Percentiles rank a stretch among this genome's conserved stretches.
Conservation (phyloP, 2,797 vertebrate species). For the Neosalanx taihuensis region DNA sequence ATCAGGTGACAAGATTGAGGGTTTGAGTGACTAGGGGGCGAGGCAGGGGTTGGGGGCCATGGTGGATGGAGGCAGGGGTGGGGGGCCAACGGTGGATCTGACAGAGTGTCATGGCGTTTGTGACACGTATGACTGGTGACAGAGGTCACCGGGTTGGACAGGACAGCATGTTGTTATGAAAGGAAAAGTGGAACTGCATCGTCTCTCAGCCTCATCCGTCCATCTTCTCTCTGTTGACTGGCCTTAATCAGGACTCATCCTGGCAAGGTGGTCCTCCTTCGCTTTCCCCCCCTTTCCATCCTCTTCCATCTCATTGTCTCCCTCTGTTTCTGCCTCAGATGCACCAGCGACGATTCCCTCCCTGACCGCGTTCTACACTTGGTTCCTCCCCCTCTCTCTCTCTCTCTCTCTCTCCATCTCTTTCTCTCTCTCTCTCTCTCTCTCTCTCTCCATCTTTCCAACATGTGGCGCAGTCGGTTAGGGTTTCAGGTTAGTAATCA, state of each 20-base stretch:
- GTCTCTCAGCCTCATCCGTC: slow-evolving; percentile 61
- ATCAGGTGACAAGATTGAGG: slow-evolving; percentile 43
- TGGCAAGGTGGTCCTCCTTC: too few species aligned
- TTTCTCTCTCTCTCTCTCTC: too few species aligned
- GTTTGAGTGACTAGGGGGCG: slow-evolving; percentile 32
- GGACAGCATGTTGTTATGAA: slow-evolving; percentile 78
- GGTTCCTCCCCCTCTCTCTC: slow-evolving; percentile 44
- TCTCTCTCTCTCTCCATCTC: background rate
- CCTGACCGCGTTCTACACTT: slow-evolving; percentile 52
- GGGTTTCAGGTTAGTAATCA: too few species aligned
- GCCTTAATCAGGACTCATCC: slow-evolving; percentile 71
- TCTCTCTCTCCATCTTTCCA: background rate
- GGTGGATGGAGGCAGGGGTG: slow-evolving; percentile 6
- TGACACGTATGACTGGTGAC: slow-evolving; percentile 78
- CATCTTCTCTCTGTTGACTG: slow-evolving; percentile 51
- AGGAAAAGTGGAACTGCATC: slow-evolving; percentile 68
- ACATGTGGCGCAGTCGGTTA: background rate
- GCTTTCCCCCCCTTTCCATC: slow-evolving; percentile 48
- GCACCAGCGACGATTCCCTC: slow-evolving; percentile 33
- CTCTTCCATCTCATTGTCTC: slow-evolving; percentile 45
- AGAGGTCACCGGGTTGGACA: slow-evolving; percentile 79
- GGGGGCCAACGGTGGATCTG: slow-evolving; percentile 43
- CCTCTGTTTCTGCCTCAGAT: slow-evolving; percentile 57
- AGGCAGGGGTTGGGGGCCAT: slow-evolving; percentile 3
- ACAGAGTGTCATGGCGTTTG: slow-evolving; percentile 61